Percentiles rank a stretch among this genome's conserved stretches.
Evolutionary conservation across 1,140 invertebrate genomes (phyloP).

Genomic region (Aphis gossypii): DNA sequence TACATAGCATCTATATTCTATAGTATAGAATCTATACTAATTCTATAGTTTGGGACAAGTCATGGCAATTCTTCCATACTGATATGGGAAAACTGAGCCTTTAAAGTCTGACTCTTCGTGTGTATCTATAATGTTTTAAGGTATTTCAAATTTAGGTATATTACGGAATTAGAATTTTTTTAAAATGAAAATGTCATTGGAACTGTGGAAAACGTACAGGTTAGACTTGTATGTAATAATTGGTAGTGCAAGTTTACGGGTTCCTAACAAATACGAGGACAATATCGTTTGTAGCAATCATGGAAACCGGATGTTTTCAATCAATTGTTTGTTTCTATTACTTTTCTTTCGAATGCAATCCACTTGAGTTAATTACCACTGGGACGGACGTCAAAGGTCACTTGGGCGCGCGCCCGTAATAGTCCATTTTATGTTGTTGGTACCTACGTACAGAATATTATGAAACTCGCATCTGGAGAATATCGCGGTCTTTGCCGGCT

Average conservation of each 20-base stretch:
- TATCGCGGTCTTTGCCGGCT: not conserved
- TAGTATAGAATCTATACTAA: too few species aligned
- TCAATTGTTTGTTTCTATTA: constrained; percentile 27
- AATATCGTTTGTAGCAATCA: not conserved
- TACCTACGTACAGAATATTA: not conserved
- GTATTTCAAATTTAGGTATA: not conserved
- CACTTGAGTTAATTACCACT: constrained; percentile 37
- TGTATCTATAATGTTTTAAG: not conserved
- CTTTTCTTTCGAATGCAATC: constrained; percentile 27
- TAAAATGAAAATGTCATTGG: not conserved
- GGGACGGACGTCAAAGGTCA: constrained; percentile 50
- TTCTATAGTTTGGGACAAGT: not conserved
- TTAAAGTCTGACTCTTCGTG: not conserved
- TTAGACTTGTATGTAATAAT: not conserved
- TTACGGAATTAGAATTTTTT: not conserved
- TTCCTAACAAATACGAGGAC: not conserved
- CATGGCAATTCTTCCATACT: not conserved
- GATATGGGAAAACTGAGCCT: not conserved
- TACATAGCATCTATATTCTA: not conserved
- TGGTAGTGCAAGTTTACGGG: not conserved
- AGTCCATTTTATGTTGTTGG: not conserved
- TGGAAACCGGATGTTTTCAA: constrained; percentile 49
- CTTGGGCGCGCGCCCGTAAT: not conserved
- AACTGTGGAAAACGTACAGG: not conserved
- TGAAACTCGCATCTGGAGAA: constrained; percentile 4